Evolutionary conservation across 2,797 vertebrate species (phyloP).

Genomic region (Xiphophorus birchmanni): DNA sequence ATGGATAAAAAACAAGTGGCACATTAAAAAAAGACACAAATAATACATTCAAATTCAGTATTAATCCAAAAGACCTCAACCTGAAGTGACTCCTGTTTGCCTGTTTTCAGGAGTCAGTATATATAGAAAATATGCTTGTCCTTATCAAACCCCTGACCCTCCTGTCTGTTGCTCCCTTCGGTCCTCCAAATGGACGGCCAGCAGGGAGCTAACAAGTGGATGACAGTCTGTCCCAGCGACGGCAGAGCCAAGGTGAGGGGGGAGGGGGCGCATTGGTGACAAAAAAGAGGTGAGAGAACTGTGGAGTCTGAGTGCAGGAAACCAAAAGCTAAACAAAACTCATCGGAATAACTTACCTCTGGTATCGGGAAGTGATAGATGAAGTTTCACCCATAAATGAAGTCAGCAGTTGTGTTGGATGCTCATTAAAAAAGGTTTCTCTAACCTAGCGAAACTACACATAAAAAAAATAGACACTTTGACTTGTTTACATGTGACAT

Average conservation of each 20-base stretch:
- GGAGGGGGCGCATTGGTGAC: conserved; percentile 13
- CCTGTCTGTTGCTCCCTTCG: conserved; percentile 6
- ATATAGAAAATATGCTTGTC: conserved; percentile 20
- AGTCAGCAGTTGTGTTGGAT: conserved; percentile 4
- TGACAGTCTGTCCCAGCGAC: conserved; percentile 45
- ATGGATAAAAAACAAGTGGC: not conserved
- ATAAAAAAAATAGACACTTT: conserved; percentile 11
- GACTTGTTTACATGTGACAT: not conserved
- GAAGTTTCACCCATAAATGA: conserved; percentile 2
- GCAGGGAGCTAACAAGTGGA: conserved; percentile 47
- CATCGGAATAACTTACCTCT: conserved; percentile 36
- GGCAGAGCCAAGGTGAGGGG: conserved; percentile 38
- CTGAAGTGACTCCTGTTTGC: conserved; percentile 6
- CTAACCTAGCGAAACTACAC: conserved; percentile 8
- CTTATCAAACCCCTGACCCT: not conserved
- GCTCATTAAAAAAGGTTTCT: not conserved
- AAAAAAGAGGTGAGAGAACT: conserved; percentile 30
- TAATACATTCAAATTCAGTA: not conserved
- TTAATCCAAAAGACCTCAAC: not conserved
- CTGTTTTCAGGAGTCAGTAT: conserved; percentile 8
- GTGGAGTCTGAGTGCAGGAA: not conserved
- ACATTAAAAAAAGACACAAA: not conserved
- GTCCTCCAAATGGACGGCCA: conserved; percentile 38
- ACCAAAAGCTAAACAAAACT: conserved; percentile 20
- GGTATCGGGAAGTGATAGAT: conserved; percentile 15